Conservation (phyloP, 1,140 invertebrate species). For the Papilio xuthus region DNA sequence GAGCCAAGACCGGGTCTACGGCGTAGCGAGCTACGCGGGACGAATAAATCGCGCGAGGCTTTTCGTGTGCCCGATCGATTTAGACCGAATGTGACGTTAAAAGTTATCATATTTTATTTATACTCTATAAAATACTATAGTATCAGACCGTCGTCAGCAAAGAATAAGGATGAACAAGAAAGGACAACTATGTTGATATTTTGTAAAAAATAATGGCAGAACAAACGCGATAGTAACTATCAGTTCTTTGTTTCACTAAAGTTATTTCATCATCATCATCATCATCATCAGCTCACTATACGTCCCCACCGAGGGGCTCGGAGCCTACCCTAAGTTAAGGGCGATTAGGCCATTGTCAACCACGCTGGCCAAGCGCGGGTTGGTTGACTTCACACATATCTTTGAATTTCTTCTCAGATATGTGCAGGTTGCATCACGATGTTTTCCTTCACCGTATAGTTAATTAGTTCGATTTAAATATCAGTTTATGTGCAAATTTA, state of each 20-base stretch:
- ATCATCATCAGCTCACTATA: too few relatives aligned
- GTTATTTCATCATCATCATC: too few relatives aligned
- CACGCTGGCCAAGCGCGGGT: too few relatives aligned
- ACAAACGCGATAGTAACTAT: not conserved
- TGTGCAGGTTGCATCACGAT: too few relatives aligned
- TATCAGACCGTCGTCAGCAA: not conserved
- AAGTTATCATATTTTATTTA: slow-evolving; percentile 8
- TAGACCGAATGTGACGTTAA: slow-evolving; percentile 24
- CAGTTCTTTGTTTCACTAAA: not conserved
- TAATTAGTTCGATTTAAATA: too few relatives aligned
- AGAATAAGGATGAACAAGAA: not conserved
- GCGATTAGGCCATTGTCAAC: too few relatives aligned
- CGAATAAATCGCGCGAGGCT: slow-evolving; percentile 10
- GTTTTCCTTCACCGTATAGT: too few relatives aligned
- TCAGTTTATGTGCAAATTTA: too few relatives aligned
- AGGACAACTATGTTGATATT: not conserved
- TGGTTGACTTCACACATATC: too few relatives aligned
- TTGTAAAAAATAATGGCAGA: not conserved
- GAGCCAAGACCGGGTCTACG: slow-evolving; percentile 11
- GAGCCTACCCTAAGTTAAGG: too few relatives aligned
- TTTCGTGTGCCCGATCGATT: slow-evolving; percentile 17
- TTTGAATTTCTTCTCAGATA: too few relatives aligned
- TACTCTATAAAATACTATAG: slow-evolving; percentile 5
- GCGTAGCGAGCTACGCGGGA: not conserved
- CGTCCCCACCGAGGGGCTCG: too few relatives aligned